Evolutionary conservation across 2,888 invertebrate species (phyloP), one percentile per base, ranked within the genome.

Genomic region (Mythimna impura): DNA sequence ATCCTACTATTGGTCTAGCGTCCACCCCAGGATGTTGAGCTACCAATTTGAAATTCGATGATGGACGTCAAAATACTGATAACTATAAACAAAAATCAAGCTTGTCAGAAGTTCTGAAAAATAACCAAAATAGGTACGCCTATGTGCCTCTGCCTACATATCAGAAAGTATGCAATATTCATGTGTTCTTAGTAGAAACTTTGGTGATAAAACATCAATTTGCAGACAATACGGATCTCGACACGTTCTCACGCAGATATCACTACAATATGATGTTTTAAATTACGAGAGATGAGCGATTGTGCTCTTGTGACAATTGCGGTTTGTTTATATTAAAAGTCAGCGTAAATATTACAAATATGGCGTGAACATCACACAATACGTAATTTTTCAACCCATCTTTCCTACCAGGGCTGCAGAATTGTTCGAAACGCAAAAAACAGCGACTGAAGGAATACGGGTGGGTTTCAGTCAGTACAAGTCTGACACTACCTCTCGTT

Each of bases 201-300:
- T 66, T 22, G 57, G 36, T 10, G 61, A 73, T 71, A 79, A 81
- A 85, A 80, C 78, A 72, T 67, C 25, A 34, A 55, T 74, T 55
- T 57, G 7, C 40, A 79, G 67, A 86, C 83, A 86, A 86, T 77
- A 76, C 62, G 73, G 47, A 69, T 86, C 77, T 65, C 74, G 20
- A 1, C 22, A 34, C 20, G 60, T 83, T 86, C 86, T 62, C 86
- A 86, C 83, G 68, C 40, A 73, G 63, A 76, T 76, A 70, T 78
- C 22, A 22, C 57, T 66, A 75, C 66, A 77, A 75, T 57, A 30
- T 8, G 1, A 34, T 73, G 72, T 70, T 76, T 69, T 73, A 69
- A 73, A n/a, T 61, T n/a, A 72, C 30, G 22, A 73, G 77, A 74
- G 65, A 71, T 47, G 12, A 60, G 77, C 80, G 80, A 60, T 81